Evolutionary conservation across 2,113 vertebrate species (phyloP), one percentile per base, ranked within the genome.

Genomic region (Pluvianellus socialis): DNA sequence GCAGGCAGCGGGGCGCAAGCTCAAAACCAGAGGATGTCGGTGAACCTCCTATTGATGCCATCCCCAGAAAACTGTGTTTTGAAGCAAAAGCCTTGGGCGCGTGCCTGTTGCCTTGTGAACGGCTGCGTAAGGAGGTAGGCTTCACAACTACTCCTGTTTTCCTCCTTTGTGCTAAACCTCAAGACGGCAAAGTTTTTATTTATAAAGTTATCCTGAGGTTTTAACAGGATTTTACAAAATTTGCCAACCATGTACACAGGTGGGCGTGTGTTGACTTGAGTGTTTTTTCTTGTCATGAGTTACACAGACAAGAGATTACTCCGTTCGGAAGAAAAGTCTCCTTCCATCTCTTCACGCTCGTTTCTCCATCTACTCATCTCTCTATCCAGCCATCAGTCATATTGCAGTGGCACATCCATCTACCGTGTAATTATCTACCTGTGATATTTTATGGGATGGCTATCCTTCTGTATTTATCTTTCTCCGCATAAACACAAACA

Each of bases 201-300:
- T 91, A 91, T 92, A 73, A 95, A 95, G 90, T 94, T 97, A 95
- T 96, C 93, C 92, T 83, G 96, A 94, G 95, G 90, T 95, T 97
- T 96, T 86, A 92, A 95, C 93, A 89, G 95, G 70, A 82, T 95
- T 82, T 83, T 74, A 76, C 53, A 88, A 83, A 82, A 84, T 96
- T 97, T 93, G 87, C 96, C 97, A 96, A 97, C 96, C 92, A 88
- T 88, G 20, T 63, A 71, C 83, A 86, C 79, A 58, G 11, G 90
- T 93, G 94, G 83, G 92, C 30, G 94, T 84, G 79, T 96, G 92
- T 94, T 94, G 96, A 96, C 86, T 85, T 91, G 56, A 85, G 76
- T 55, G 13, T 89, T 95, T 96, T 96, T 87, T 92, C 89, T 97
- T 92, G 92, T 84, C 56, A 4, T 80, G 72, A 88, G 80, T 91